Evolutionary conservation across 2,113 vertebrate species (phyloP).

Genomic region (Pelmatolapia mariae): DNA sequence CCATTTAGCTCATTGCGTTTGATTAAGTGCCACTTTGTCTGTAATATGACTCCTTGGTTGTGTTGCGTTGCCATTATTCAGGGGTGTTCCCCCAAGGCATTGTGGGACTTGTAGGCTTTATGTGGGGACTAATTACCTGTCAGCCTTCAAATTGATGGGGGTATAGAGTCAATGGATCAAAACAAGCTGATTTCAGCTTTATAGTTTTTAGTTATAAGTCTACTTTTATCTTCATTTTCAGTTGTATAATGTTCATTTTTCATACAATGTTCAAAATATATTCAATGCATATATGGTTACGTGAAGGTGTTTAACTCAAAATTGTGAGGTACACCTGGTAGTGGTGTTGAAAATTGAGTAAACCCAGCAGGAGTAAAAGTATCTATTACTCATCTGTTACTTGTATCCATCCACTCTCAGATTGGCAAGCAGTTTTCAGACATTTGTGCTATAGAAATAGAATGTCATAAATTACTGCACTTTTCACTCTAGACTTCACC

Average conservation of each 20-base stretch:
- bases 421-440: neutral
- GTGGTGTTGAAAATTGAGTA: neutral
- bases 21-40: neutral
- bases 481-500: neutral
- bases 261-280: neutral
- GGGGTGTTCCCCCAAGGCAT: neutral
- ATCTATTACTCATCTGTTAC: neutral
- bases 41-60: neutral
- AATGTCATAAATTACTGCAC: neutral
- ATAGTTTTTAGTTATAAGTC: neutral
- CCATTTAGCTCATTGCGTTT: neutral
- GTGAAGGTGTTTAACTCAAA: neutral
- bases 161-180: neutral
- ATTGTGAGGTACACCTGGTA: neutral
- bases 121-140: constrained; percentile 20
- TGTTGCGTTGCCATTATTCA: neutral
- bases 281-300: neutral
- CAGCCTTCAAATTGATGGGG: neutral
- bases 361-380: neutral
- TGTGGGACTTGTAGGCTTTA: constrained; percentile 9
- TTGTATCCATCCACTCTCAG: neutral
- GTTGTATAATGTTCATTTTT: neutral
- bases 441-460: neutral
- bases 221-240: neutral
- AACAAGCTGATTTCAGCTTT: neutral